These are phyloP conservation scores for Oreohelix idahoensis DNA, from an alignment of 1,140 invertebrate genomes.

Conservation along the genomic window DNA sequence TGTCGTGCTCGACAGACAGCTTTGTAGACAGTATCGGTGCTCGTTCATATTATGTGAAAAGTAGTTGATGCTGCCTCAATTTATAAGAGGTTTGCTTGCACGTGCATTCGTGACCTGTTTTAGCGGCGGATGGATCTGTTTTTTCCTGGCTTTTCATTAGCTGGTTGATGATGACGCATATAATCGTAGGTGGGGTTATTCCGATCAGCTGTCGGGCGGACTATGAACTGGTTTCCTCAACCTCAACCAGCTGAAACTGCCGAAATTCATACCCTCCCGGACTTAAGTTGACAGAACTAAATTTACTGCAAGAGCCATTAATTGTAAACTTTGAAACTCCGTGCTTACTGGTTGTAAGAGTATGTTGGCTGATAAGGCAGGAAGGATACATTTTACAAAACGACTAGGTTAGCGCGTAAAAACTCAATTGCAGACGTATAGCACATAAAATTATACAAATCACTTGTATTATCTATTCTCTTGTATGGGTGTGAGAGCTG, in stretches of 20 bases:
- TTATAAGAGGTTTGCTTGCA: neutral
- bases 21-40: neutral
- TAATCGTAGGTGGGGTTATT: neutral
- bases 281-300: neutral
- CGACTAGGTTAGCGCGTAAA: too few species aligned
- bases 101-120: neutral
- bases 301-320: too few species aligned
- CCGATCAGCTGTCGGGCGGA: neutral
- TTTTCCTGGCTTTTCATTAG: neutral
- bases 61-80: neutral
- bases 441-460: too few species aligned
- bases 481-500: too few species aligned
- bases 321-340: too few species aligned
- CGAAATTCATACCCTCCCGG: neutral
- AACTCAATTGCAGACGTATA: too few species aligned
- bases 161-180: neutral
- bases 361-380: too few species aligned
- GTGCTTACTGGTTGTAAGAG: too few species aligned
- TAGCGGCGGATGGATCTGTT: neutral
- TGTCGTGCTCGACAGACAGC: neutral
- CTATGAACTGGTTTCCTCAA: conserved; percentile 14
- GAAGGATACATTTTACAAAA: too few species aligned
- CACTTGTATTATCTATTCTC: too few species aligned
- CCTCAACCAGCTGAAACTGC: neutral
- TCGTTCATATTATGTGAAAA: conserved; percentile 8